Conservation (phyloP, 2,888 invertebrate species). For the Parnassius glacialis region DNA sequence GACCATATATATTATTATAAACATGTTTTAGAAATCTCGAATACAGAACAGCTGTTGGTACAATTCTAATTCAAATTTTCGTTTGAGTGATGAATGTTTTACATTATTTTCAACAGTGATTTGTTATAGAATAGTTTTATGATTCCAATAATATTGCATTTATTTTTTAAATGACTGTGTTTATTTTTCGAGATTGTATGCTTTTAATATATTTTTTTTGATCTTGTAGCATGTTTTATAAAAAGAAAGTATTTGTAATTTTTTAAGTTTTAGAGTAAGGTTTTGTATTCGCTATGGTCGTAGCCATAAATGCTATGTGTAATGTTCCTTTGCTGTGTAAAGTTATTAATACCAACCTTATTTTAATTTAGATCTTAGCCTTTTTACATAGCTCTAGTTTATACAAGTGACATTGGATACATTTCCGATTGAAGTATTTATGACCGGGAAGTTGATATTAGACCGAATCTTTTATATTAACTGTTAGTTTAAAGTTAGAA, state of each 20-base stretch:
- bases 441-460: constrained; percentile 22
- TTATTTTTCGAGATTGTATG: constrained; percentile 57
- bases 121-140: constrained; percentile 22
- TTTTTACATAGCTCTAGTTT: constrained; percentile 34
- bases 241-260: constrained; percentile 41
- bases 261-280: constrained; percentile 33
- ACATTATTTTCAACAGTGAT: constrained; percentile 23
- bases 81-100: constrained; percentile 12
- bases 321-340: constrained; percentile 44
- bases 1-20: not conserved
- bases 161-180: constrained; percentile 44
- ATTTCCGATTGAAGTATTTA: constrained; percentile 20
- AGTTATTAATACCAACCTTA: constrained; percentile 28
- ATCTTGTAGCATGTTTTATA: constrained; percentile 45
- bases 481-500: constrained; percentile 31
- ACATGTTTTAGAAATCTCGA: constrained; percentile 18
- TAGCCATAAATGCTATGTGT: constrained; percentile 47
- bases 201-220: constrained; percentile 41
- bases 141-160: constrained; percentile 47
- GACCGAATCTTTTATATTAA: constrained; percentile 25
- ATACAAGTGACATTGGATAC: constrained; percentile 15
- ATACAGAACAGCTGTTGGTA: constrained; percentile 9
- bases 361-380: constrained; percentile 33
- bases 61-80: constrained; percentile 12
- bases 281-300: constrained; percentile 36